Evolutionary conservation across 2,113 vertebrate species (phyloP).

Genomic region (Nyctereutes procyonoides): DNA sequence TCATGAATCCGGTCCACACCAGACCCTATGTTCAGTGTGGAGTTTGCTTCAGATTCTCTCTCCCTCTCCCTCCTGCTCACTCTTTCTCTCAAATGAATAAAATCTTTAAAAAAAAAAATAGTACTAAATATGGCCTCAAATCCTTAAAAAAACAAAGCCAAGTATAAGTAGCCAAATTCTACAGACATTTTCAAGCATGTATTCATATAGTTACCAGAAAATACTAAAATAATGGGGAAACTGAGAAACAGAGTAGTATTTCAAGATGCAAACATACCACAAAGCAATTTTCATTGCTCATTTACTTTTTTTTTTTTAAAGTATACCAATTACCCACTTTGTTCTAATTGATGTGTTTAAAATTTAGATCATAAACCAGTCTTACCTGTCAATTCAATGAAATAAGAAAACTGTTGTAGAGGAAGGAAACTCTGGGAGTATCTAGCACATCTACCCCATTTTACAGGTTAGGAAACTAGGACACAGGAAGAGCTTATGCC

Average conservation of each 20-base stretch:
- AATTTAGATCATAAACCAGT: neutral
- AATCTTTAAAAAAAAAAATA: neutral
- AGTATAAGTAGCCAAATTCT: conserved; percentile 25
- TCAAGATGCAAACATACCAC: neutral
- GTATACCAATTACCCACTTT: neutral
- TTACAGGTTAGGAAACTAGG: neutral
- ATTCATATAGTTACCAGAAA: neutral
- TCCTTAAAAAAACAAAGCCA: conserved; percentile 1
- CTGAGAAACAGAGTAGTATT: neutral
- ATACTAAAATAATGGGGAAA: neutral
- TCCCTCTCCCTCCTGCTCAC: neutral
- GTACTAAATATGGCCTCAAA: neutral
- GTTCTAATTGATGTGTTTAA: neutral
- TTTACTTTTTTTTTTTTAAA: conserved; percentile 34
- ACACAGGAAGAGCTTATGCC: neutral
- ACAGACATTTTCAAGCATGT: neutral
- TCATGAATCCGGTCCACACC: rapidly evolving
- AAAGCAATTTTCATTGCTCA: conserved; percentile 13
- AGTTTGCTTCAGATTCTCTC: neutral
- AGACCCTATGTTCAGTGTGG: neutral
- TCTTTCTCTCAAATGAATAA: too few relatives aligned
- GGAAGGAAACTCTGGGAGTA: neutral
- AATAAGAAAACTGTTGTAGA: neutral
- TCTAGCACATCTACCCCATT: neutral
- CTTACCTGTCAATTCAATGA: conserved; percentile 19